Percentiles rank a stretch among this genome's conserved stretches.
These are phyloP conservation scores for Brevipalpus yothersi DNA, from an alignment of 1,140 invertebrate genomes.

Conservation along the genomic window DNA sequence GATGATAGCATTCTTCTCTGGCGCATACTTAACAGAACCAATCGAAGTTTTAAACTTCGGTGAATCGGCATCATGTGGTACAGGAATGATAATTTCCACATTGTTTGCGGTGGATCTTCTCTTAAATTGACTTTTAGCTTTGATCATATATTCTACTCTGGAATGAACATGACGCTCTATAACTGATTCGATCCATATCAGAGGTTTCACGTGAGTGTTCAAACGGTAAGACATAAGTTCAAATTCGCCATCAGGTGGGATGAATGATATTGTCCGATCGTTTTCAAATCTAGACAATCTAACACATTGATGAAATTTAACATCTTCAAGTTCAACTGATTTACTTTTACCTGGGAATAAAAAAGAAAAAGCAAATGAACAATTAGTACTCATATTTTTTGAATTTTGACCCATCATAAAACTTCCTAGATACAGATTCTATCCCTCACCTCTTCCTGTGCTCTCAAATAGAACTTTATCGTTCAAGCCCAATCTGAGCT, in stretches of 20 bases:
- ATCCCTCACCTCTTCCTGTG: slow-evolving; percentile 42
- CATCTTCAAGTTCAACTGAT: slow-evolving; percentile 94
- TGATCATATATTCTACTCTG: slow-evolving; percentile 97
- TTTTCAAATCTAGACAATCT: slow-evolving; percentile 90
- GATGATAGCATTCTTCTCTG: slow-evolving; percentile 88
- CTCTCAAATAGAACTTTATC: slow-evolving; percentile 98
- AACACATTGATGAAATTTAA: slow-evolving; percentile 99
- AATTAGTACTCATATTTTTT: too few species aligned
- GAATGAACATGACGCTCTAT: slow-evolving; percentile 97
- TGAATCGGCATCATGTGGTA: slow-evolving; percentile 89
- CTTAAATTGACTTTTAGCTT: slow-evolving; percentile 98
- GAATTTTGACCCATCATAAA: not conserved
- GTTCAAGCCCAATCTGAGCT: slow-evolving; percentile 87
- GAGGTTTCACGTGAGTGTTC: slow-evolving; percentile 87
- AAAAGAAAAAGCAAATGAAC: slow-evolving; percentile 5
- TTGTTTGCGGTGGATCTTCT: slow-evolving; percentile 90
- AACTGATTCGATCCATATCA: slow-evolving; percentile 99
- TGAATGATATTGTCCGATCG: slow-evolving; percentile 93
- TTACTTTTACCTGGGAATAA: slow-evolving; percentile 62
- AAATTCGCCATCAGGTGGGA: slow-evolving; percentile 98
- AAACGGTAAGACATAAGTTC: slow-evolving; percentile 98
- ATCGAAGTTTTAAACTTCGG: slow-evolving; percentile 98
- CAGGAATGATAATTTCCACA: slow-evolving; percentile 96
- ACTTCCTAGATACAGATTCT: not conserved
- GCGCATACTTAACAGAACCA: slow-evolving; percentile 89